A percentile compares a stretch with the other conserved stretches of the same genome.
Evolutionary conservation across 2,888 invertebrate genomes (phyloP).

Genomic region (Pilophorus perplexus): DNA sequence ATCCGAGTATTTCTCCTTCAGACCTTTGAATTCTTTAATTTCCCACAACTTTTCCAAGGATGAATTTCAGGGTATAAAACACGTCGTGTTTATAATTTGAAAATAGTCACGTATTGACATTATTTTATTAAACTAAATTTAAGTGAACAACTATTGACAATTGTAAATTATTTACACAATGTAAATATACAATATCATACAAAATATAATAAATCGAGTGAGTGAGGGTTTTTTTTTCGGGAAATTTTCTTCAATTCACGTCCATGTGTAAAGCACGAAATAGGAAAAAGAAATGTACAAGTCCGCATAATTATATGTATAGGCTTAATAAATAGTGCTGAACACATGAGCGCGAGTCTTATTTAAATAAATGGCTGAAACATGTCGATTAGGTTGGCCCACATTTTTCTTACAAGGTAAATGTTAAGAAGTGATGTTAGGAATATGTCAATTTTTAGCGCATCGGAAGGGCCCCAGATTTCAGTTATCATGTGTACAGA

Average conservation of each 20-base stretch:
- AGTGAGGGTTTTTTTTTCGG: constrained; percentile 39
- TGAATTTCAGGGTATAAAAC: no score
- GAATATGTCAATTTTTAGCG: constrained; percentile 20
- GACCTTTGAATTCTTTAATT: no score
- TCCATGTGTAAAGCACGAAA: constrained; percentile 36
- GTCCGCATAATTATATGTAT: constrained; percentile 40
- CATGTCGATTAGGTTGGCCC: constrained; percentile 11
- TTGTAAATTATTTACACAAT: constrained; percentile 41
- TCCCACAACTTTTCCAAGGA: no score
- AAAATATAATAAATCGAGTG: constrained; percentile 41
- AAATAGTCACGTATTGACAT: constrained; percentile 44
- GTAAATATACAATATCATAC: constrained; percentile 45
- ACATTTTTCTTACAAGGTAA: constrained; percentile 5
- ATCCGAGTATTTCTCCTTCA: no score
- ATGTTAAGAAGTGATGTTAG: constrained; percentile 29
- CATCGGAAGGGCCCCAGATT: constrained; percentile 34
- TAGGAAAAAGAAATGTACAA: constrained; percentile 40
- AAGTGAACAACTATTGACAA: constrained; percentile 46
- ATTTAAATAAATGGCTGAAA: constrained; percentile 27
- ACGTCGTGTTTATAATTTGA: no score
- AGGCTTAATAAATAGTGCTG: constrained; percentile 38
- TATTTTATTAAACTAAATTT: constrained; percentile 46
- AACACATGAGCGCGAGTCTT: constrained; percentile 40
- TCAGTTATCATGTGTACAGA: constrained; percentile 33
- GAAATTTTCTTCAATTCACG: constrained; percentile 18